Percentiles rank a stretch among this genome's conserved stretches.
These are phyloP conservation scores for Coenobita brevimanus DNA, from an alignment of 1,140 invertebrate genomes.

Conservation along the genomic window DNA sequence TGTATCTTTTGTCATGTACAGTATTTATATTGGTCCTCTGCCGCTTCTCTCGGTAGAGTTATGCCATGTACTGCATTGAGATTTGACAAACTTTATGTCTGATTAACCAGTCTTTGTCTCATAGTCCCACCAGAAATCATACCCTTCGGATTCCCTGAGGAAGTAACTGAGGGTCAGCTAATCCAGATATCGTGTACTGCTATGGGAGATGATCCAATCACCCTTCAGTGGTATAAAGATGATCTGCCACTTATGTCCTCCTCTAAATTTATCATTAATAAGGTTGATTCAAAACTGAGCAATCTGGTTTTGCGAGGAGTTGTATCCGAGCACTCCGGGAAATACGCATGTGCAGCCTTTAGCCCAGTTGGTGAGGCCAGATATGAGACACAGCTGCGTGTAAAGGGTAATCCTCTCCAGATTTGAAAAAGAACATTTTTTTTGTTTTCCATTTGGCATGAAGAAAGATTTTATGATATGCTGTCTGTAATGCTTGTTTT, in stretches of 20 bases:
- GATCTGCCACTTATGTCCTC: slow-evolving; percentile 53
- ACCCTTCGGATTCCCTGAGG: slow-evolving; percentile 58
- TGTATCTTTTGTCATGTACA: too few species aligned
- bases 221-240: slow-evolving; percentile 79
- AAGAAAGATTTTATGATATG: too few species aligned
- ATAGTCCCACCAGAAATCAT: slow-evolving; percentile 58
- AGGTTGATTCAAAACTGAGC: slow-evolving; percentile 56
- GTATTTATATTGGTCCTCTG: too few species aligned
- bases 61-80: too few species aligned
- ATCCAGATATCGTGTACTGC: slow-evolving; percentile 62
- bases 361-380: slow-evolving; percentile 73
- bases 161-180: slow-evolving; percentile 61
- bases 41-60: too few species aligned
- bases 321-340: slow-evolving; percentile 69
- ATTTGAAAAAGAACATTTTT: not conserved
- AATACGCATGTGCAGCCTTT: slow-evolving; percentile 74
- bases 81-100: too few species aligned
- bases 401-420: slow-evolving; percentile 63
- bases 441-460: not conserved
- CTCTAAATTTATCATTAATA: slow-evolving; percentile 58
- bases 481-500: too few species aligned
- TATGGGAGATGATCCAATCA: slow-evolving; percentile 64
- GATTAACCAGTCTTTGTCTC: not conserved
- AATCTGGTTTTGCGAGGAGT: slow-evolving; percentile 54
- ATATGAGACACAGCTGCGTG: slow-evolving; percentile 59